Evolutionary conservation across 2,113 vertebrate species (phyloP), one percentile per base, ranked within the genome.

Genomic region (Catharus fuscescens): DNA sequence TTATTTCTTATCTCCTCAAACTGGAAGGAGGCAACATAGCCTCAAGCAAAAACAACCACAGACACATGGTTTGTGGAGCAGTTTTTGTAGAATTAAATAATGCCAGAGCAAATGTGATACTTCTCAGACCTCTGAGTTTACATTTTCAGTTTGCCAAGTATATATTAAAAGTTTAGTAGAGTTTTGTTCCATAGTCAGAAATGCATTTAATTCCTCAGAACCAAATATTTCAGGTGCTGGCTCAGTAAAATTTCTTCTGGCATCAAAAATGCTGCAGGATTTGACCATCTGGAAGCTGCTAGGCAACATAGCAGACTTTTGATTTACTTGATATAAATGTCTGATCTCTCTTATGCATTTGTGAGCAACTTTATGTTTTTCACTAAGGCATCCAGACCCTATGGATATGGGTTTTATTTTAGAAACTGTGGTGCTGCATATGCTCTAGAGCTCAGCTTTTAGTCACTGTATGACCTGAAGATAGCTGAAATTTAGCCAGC

Each of bases 1-100:
- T 74, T 87, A 84, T 89, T 94, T 38, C 34, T 83, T 76, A 69
- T 81, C 77, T 91, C 29, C 52, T 84, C 64, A 70, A 87, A 66
- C 25, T 80, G 64, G 47, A 91, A 66, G 52, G 18, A 82, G 40
- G 50, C 31, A 79, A 60, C 34, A 71, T 42, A 91, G 65, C 73
- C 80, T 79, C 40, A 20, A 87, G 61, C 23, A 57, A 89, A 88
- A 92, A 4, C 36, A 86, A 28, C 23, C 14, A 48, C 19, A 40
- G 56, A 54, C 44, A 54, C 29, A 8, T 34, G 16, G 56, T 40
- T 65, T 86, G 25, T 67, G 45, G 25, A 67, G n/a, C 14, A 53
- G 24, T 18, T 95, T 85, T 71, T 85, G 32, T 61, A 72, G 57
- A 90, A 91, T 71, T 28, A 64, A 76, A 87, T 67, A 45, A 64